Conservation (phyloP, 2,888 invertebrate species). For the Stramonita haemastoma region DNA sequence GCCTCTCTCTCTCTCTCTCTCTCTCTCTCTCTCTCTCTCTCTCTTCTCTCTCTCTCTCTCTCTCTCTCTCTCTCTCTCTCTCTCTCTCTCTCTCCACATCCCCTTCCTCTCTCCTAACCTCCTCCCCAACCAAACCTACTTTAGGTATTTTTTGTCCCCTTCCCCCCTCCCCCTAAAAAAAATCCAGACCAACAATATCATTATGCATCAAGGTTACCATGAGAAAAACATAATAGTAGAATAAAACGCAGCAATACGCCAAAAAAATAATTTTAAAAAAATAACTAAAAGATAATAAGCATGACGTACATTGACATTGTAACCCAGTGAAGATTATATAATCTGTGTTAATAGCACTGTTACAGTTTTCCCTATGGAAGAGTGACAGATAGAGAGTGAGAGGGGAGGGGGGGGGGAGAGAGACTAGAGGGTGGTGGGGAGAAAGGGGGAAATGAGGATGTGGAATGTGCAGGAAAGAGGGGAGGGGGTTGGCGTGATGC, state of each 20-base stretch:
- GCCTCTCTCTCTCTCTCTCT: neutral
- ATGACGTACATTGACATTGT: neutral
- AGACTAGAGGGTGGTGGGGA: neutral
- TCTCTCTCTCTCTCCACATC: neutral
- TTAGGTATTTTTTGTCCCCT: neutral
- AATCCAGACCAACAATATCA: neutral
- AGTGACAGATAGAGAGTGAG: neutral
- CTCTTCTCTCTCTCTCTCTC: neutral
- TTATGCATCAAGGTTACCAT: neutral
- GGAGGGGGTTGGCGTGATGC: no score
- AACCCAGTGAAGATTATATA: no score
- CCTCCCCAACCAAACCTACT: neutral
- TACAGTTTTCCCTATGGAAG: neutral
- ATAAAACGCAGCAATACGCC: no score
- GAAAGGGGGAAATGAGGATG: neutral
- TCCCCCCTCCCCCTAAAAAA: neutral
- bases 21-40: neutral
- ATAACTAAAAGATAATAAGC: neutral
- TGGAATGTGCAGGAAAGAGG: no score
- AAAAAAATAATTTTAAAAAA: neutral
- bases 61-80: neutral
- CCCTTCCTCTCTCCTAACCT: neutral
- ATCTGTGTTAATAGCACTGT: no score
- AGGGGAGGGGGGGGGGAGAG: neutral
- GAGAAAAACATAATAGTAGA: neutral